Base-by-base conservation (phyloP, 2,113 vertebrate genomes). In the Microcebus jonahi region DNA sequence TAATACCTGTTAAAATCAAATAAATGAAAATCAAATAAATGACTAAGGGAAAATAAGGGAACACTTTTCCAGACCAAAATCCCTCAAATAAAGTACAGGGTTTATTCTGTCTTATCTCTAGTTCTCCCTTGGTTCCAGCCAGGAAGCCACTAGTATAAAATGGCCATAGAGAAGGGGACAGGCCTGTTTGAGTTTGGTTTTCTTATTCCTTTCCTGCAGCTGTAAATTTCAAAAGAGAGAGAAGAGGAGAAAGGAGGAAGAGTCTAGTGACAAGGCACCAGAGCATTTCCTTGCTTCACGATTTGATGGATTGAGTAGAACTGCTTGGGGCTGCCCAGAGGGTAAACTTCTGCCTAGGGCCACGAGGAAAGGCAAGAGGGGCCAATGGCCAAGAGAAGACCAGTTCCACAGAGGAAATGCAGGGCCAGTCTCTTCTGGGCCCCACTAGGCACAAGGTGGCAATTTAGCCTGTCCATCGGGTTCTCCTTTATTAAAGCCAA, bases 11-110 rank as follows among this genome's bases (percentile, higher is more conserved):
- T 88, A 71, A 75, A 61, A 88, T 92, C 17, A 96, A 92, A 34
- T 88, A 88, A 96, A 89, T 79, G 29, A 71, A 75, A 61, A 88
- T 92, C 17, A 96, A 92, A 34, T 88, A 88, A 96, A 89, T 79
- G 29, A 83, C 55, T 50, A 55, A 53, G n/a, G 20, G 17, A 70
- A 91, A 77, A 57, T 79, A 91, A 77, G 36, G 13, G 61, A 84
- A 39, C 0, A 1, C 20, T 86, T 95, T 92, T 70, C 42, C 50
- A 84, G 27, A 83, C 17, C 29, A 8, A 68, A 89, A 39, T 8
- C 29, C 29, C 3, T 0, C 53, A 50, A 79, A n/a, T 87, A 53
- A 90, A 88, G 50, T 55, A 86, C 14, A 5, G 15, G 12, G 48
- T 85, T 57, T 70, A 42, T 91, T 94, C 57, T 81, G 39, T 88